Base-by-base conservation (phyloP, 2,113 vertebrate species). In the Syrmaticus mikado region DNA sequence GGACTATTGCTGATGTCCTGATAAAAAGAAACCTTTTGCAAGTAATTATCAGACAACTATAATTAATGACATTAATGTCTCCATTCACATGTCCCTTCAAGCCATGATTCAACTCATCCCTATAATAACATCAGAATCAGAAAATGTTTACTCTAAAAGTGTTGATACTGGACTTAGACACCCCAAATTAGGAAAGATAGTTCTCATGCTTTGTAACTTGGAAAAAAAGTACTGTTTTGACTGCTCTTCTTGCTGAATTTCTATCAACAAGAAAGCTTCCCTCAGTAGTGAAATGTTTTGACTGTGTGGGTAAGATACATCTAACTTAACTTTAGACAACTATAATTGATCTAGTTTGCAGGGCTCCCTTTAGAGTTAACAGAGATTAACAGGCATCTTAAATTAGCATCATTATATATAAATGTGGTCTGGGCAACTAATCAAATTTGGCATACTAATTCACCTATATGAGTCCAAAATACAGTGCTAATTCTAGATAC, bases 341-440 rank as follows among this genome's bases (percentile, higher is more conserved):
- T 71, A 17, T 61, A 83, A 66, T 20, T 36, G 19, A 95, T 62
- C 82, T 58, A 65, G 48, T 82, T 91, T 87, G n/a, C 62, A 58
- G 52, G 40, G 70, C 53, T 92, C 38, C 50, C 18, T 76, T 93
- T 58, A 68, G 62, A 85, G 53, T 85, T 95, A 85, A 83, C 55
- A 86, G 38, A 94, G 68, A 84, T 55, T 77, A 90, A 95, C 6
- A 52, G 32, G 50, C 30, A 17, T 64, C 57, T 85, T 85, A 77
- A 86, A 77, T 83, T 32, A 86, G 46, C 77, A 8, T 9, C 52
- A 78, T 46, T 88, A 40, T 77, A 48, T 91, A 22, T 40, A 73
- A 96, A 93, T 62, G 73, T 32, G 43, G 83, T 72, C 85, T 90
- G 76, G 68, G 92, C 52, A 88, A 92, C 65, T 88, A 88, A 88